Conservation (phyloP, 2,113 vertebrate species). For the Myanophis thanlyinensis region DNA sequence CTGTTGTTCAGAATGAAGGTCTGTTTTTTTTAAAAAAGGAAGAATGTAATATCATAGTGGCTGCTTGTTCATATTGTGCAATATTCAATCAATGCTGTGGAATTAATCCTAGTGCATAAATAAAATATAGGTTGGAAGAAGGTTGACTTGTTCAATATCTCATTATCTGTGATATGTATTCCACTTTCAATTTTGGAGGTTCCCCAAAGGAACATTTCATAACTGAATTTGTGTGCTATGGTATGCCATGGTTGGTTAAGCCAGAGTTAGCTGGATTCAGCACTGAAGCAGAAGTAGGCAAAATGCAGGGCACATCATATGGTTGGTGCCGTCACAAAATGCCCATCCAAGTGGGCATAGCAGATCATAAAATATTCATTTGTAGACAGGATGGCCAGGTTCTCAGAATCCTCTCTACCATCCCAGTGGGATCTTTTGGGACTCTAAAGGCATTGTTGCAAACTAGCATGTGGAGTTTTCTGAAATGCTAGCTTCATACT, state of each 20-base stretch:
- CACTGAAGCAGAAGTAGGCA: not conserved
- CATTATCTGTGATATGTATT: not conserved
- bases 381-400: not conserved
- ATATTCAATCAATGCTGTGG: slow-evolving; percentile 40
- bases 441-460: not conserved
- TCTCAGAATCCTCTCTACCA: not conserved
- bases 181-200: not conserved
- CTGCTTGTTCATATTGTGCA: slow-evolving; percentile 40
- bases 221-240: not conserved
- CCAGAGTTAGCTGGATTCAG: not conserved
- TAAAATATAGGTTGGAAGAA: not conserved
- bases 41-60: not conserved
- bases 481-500: not conserved
- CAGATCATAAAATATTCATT: not conserved
- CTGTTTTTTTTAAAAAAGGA: not conserved
- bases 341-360: not conserved
- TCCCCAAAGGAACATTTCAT: not conserved
- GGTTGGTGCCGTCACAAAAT: not conserved
- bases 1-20: not conserved
- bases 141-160: not conserved
- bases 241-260: not conserved
- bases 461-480: not conserved
- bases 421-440: not conserved
- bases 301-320: not conserved
- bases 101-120: slow-evolving; percentile 19